A percentile compares a stretch with the other conserved stretches of the same genome.
These are phyloP conservation scores for Rotaria macrura DNA, from an alignment of 2,888 invertebrate species.

Conservation along the genomic window DNA sequence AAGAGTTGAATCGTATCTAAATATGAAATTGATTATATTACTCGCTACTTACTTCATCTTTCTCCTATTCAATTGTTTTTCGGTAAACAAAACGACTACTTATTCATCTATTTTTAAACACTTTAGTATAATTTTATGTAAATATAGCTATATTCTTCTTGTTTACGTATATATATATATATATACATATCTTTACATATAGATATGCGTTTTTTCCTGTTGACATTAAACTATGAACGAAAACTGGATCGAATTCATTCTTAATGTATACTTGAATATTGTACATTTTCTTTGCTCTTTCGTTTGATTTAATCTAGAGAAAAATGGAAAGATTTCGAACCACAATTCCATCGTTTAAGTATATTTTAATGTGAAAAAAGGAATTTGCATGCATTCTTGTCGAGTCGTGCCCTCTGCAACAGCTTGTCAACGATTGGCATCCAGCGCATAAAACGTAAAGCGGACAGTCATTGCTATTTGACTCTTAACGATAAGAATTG, in stretches of 20 bases:
- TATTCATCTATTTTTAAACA: background rate
- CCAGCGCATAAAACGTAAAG: background rate
- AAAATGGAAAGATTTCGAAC: too few relatives aligned
- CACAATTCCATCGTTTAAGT: background rate
- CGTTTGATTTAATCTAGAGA: too few relatives aligned
- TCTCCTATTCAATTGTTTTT: background rate
- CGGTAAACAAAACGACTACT: background rate
- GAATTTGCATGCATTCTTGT: background rate
- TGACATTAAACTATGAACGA: too few relatives aligned
- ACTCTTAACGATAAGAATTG: background rate
- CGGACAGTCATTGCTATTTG: background rate
- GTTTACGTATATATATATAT: background rate
- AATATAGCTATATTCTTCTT: background rate
- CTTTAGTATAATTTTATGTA: background rate
- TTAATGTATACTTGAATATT: too few relatives aligned
- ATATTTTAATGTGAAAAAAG: background rate
- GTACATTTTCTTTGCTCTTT: too few relatives aligned
- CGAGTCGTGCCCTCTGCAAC: background rate
- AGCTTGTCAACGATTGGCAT: background rate
- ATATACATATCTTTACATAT: too few relatives aligned
- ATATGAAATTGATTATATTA: background rate
- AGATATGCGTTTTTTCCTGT: background rate
- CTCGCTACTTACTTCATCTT: background rate
- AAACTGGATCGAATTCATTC: too few relatives aligned
- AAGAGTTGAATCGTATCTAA: background rate